phyloP scores from a whole-genome alignment of 2,113 vertebrate species.

The Naja naja region DNA sequence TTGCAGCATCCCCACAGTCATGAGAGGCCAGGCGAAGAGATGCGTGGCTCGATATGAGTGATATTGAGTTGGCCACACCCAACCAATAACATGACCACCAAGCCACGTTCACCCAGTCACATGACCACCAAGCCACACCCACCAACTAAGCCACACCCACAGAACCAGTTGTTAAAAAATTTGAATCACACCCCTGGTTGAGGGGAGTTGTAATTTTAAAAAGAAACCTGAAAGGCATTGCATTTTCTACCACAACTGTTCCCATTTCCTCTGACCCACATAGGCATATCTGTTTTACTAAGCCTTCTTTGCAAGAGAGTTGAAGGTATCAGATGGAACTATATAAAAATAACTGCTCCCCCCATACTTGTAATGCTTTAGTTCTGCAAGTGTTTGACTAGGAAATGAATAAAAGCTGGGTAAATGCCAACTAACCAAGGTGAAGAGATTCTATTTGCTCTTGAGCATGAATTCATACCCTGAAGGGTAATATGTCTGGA shows the following conservation, averaged over 20 bases:
- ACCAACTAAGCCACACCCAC: too few relatives aligned
- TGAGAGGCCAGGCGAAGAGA: too few relatives aligned
- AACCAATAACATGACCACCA: too few relatives aligned
- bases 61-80: too few relatives aligned
- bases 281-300: neutral
- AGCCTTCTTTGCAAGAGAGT: neutral
- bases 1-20: too few relatives aligned
- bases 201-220: neutral
- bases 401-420: neutral
- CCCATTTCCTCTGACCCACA: neutral
- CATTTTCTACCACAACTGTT: neutral
- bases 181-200: too few relatives aligned
- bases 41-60: too few relatives aligned
- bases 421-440: neutral
- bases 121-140: too few relatives aligned
- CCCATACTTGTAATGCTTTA: neutral
- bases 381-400: neutral
- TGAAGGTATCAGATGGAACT: neutral
- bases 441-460: neutral
- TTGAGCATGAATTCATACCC: neutral
- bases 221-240: neutral
- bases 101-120: too few relatives aligned
- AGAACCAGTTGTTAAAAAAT: too few relatives aligned
- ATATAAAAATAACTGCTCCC: neutral
- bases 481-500: neutral